These are phyloP conservation scores for Eristalis intricaria DNA, from an alignment of 2,888 invertebrate species.

Conservation along the genomic window DNA sequence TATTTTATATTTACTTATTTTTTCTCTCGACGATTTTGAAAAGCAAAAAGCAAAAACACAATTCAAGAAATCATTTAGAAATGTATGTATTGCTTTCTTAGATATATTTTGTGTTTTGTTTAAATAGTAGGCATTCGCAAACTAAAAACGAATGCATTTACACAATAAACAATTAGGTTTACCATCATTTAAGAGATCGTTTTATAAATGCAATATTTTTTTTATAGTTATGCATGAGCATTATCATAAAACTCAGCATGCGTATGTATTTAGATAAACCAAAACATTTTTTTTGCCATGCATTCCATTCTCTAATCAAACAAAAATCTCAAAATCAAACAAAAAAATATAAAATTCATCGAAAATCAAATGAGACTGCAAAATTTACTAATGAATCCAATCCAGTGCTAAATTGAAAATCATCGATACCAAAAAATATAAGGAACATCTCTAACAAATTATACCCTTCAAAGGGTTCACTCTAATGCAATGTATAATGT, in stretches of 20 bases:
- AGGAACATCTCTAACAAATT: slow-evolving; percentile 2
- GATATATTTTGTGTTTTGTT: slow-evolving; percentile 10
- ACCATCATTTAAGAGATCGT: slow-evolving; percentile 32
- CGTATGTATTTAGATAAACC: background rate
- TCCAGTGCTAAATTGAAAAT: slow-evolving; percentile 8
- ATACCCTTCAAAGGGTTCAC: background rate
- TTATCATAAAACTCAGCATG: slow-evolving; percentile 43
- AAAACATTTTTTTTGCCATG: background rate
- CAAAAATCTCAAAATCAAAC: background rate
- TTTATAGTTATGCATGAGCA: slow-evolving; percentile 58
- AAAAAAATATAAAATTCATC: background rate
- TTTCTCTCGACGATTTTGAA: background rate
- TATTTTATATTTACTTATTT: too few species aligned
- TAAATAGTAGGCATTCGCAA: slow-evolving; percentile 21
- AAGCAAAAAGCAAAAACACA: background rate
- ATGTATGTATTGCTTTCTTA: background rate
- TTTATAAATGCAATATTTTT: background rate
- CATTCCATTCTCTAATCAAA: slow-evolving; percentile 28
- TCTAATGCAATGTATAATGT: background rate
- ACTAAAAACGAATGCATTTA: slow-evolving; percentile 42
- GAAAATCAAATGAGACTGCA: slow-evolving; percentile 12
- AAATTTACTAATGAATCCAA: slow-evolving; percentile 57
- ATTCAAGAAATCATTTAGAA: background rate
- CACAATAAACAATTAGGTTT: slow-evolving; percentile 15
- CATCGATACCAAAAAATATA: background rate